These are phyloP conservation scores for Tribolium madens DNA, from an alignment of 1,140 invertebrate genomes.

Conservation along the genomic window DNA sequence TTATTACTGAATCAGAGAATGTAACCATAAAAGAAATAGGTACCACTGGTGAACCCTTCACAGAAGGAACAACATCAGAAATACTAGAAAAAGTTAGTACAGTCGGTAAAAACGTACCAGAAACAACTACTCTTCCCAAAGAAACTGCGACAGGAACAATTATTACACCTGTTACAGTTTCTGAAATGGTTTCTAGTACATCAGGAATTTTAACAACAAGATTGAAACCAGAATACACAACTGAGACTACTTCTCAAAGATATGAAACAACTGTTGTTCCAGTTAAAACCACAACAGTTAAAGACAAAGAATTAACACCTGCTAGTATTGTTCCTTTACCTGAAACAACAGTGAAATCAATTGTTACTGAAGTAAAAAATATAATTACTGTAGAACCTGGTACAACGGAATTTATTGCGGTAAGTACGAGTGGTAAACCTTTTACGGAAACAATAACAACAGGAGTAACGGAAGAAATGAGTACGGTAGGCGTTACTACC, in stretches of 20 bases:
- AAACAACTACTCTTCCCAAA: conserved; percentile 60
- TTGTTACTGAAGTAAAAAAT: not conserved
- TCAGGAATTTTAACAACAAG: not conserved
- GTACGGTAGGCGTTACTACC: conserved; percentile 10
- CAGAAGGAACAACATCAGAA: not conserved
- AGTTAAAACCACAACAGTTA: not conserved
- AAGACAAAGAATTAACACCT: not conserved
- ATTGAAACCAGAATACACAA: not conserved
- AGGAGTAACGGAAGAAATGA: not conserved
- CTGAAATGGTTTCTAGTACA: not conserved
- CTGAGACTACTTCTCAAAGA: not conserved
- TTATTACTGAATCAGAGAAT: not conserved
- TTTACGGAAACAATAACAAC: not conserved
- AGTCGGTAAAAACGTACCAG: not conserved
- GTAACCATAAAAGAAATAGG: not conserved
- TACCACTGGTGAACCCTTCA: not conserved
- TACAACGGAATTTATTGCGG: not conserved
- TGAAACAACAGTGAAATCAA: not conserved
- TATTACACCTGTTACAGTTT: not conserved
- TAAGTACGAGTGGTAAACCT: not conserved
- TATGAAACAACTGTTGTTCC: not conserved
- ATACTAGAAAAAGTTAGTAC: not conserved
- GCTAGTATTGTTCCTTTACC: not conserved
- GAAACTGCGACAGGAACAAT: conserved; percentile 53
- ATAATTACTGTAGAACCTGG: not conserved